Conservation (phyloP, 2,113 vertebrate genomes). For the Podilymbus podiceps region DNA sequence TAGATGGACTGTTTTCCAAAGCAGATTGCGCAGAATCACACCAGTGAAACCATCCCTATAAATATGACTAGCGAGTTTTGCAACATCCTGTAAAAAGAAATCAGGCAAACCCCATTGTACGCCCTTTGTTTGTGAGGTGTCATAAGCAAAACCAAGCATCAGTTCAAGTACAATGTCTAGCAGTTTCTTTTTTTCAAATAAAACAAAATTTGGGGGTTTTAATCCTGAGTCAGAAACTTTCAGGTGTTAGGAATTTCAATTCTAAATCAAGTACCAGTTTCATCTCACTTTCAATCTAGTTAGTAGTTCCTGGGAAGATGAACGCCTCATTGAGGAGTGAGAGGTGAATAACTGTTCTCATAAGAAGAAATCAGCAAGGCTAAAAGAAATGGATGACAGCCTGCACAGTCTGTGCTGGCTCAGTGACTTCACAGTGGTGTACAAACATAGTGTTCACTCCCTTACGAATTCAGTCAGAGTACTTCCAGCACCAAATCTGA, state of each 20-base stretch:
- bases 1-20: not conserved
- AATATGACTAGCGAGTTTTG: not conserved
- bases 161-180: not conserved
- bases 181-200: not conserved
- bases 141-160: not conserved
- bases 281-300: not conserved
- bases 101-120: not conserved
- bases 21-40: not conserved
- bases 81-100: not conserved
- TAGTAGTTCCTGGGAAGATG: not conserved
- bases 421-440: not conserved
- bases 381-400: not conserved
- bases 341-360: not conserved
- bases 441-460: not conserved
- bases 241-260: not conserved
- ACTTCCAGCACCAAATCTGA: not conserved
- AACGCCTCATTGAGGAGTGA: not conserved
- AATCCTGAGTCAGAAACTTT: not conserved
- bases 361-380: not conserved
- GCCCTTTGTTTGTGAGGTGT: not conserved
- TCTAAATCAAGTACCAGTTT: not conserved
- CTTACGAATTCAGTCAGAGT: not conserved
- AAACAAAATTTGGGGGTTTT: not conserved
- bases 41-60: not conserved
- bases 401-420: not conserved